Evolutionary conservation across 2,888 invertebrate genomes (phyloP), one percentile per base, ranked within the genome.

Genomic region (Drosophila leonis): DNA sequence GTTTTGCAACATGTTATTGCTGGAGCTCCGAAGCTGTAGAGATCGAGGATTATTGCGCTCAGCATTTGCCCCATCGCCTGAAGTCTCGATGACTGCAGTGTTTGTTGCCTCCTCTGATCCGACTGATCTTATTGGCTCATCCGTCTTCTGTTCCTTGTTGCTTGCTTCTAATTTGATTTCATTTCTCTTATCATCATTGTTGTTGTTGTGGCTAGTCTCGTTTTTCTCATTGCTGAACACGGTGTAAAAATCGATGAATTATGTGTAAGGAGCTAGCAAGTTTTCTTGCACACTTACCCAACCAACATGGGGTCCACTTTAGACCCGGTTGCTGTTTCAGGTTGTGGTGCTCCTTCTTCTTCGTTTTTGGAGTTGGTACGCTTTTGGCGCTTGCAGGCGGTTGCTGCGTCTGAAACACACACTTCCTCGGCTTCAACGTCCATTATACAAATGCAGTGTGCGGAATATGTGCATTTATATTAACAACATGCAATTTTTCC

Each of bases 371-470:
- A 59, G 42, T 59, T 64, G 35, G 68, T 63, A 4, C 77, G 72
- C 33, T 78, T 78, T 13, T 64, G 82, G 24, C 90, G 79, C 48
- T 90, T 90, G 59, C 77, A 65, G 18, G 76, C 65, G 56, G 72
- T 51, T 27, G 60, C 72, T 15, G 60, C 29, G 24, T 72, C 74
- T 18, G 41, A 37, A 31, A n/a, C 18, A 44, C 31, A n/a, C 8
- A 20, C 13, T n/a, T 78, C 75, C 24, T 72, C 72, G 29, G 37
- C 37, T 29, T 73, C 71, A 24, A 56, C 55, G 42, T 84, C 86
- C 88, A 84, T 86, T 31, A 29, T 46, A 15, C 27, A 20, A 66
- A 44, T 24, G 18, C 24, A n/a, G 7, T 20, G 31, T 29, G 33
- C 33, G 24, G 24, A 39, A 31, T 20, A 57, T 41, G 33, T 20